Evolutionary conservation across 2,797 vertebrate genomes (phyloP).

Genomic region (Cynopterus sphinx): DNA sequence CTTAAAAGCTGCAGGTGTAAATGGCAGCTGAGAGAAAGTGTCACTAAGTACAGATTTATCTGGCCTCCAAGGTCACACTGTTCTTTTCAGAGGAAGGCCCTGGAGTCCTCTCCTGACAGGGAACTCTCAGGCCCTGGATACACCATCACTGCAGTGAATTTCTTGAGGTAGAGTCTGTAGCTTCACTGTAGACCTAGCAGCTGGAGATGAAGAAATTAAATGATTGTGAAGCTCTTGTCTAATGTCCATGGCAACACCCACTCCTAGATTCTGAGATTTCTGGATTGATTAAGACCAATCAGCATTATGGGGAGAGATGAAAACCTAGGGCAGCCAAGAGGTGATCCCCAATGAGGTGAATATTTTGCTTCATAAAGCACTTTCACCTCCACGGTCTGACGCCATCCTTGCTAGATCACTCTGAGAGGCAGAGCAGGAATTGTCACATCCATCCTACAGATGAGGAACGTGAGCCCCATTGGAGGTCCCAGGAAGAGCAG

Average conservation of each 20-base stretch:
- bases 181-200: background rate
- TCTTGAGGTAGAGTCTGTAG: background rate
- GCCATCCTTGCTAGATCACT: background rate
- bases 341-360: rapidly evolving
- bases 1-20: background rate
- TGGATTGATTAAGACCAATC: background rate
- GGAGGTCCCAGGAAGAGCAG: background rate
- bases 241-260: background rate
- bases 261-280: background rate
- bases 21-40: background rate
- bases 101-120: background rate
- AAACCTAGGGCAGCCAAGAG: background rate
- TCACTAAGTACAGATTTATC: background rate
- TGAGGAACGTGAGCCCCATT: background rate
- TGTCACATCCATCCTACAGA: background rate
- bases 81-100: background rate
- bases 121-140: background rate
- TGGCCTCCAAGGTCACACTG: background rate
- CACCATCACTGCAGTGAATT: background rate
- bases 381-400: background rate
- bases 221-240: background rate
- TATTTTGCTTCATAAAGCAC: background rate
- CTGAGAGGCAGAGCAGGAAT: background rate
- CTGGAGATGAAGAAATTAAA: background rate
- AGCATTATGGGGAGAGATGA: background rate